phyloP scores from a whole-genome alignment of 2,113 vertebrate genomes.

The Apodemus sylvaticus region DNA sequence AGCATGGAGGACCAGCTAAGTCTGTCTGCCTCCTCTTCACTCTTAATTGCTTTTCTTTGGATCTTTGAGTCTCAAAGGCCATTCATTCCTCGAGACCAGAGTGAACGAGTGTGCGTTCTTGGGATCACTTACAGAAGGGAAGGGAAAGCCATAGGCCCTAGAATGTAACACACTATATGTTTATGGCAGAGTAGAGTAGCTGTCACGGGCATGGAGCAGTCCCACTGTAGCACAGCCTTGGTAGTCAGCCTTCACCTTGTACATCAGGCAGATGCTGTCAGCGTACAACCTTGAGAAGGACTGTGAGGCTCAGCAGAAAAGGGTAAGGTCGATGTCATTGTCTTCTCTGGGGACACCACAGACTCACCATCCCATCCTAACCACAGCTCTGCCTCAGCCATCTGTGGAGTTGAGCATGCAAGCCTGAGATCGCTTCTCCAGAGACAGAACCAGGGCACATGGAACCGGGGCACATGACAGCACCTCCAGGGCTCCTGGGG shows the following conservation, averaged over 20 bases:
- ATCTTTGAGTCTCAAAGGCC: conserved; percentile 37
- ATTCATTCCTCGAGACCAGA: background rate
- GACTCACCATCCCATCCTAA: background rate
- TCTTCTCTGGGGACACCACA: background rate
- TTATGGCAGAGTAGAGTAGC: background rate
- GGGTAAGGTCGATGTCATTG: background rate
- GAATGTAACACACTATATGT: background rate
- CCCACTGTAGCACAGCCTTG: background rate
- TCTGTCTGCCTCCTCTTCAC: background rate
- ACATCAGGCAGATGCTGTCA: background rate
- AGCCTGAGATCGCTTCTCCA: background rate
- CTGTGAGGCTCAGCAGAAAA: background rate
- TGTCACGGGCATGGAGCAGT: too few species aligned
- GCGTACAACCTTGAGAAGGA: background rate
- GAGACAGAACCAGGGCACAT: background rate
- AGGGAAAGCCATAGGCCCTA: background rate
- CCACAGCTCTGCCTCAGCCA: background rate
- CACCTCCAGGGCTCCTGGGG: background rate
- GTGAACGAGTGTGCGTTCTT: background rate
- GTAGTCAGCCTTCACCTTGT: background rate
- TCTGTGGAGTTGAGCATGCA: background rate
- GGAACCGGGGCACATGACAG: background rate
- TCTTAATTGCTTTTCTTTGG: background rate
- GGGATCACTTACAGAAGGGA: background rate
- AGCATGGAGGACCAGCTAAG: background rate